A percentile compares a stretch with the other conserved stretches of the same genome.
These are phyloP conservation scores for Bursaphelenchus mucronatus DNA, from an alignment of 1,140 invertebrate species.

Conservation along the genomic window DNA sequence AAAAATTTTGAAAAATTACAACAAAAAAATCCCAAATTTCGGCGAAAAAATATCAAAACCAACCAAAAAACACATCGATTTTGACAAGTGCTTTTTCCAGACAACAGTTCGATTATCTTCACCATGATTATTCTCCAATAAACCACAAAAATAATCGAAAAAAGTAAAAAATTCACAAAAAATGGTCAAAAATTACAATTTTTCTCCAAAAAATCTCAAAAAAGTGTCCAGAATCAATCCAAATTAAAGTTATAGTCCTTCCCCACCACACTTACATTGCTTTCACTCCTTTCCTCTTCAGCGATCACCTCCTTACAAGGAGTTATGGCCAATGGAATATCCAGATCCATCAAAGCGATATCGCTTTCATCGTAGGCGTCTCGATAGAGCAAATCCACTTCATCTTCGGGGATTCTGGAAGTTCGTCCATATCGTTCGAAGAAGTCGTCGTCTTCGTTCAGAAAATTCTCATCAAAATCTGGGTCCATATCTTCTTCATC, in stretches of 20 bases:
- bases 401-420: conserved; percentile 13
- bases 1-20: no score
- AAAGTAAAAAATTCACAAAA: neutral
- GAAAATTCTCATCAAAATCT: conserved; percentile 12
- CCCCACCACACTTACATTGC: neutral
- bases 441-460: conserved; percentile 3
- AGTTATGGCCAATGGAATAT: no score
- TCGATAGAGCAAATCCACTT: conserved; percentile 17
- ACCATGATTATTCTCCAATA: no score
- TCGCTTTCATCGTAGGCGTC: conserved; percentile 8
- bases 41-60: no score
- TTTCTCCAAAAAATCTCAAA: neutral
- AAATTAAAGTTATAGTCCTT: conserved; percentile 35
- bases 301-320: no score
- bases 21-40: no score
- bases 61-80: no score
- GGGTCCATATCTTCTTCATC: conserved; percentile 1
- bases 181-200: neutral
- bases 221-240: neutral
- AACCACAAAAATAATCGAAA: conserved; percentile 1
- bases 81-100: no score
- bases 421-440: neutral
- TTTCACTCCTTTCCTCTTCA: no score
- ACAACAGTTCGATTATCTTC: no score
- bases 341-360: no score